A percentile compares a stretch with the other conserved stretches of the same genome.
Conservation (phyloP, 1,140 invertebrate species). For the Drosophila chauvacae region DNA sequence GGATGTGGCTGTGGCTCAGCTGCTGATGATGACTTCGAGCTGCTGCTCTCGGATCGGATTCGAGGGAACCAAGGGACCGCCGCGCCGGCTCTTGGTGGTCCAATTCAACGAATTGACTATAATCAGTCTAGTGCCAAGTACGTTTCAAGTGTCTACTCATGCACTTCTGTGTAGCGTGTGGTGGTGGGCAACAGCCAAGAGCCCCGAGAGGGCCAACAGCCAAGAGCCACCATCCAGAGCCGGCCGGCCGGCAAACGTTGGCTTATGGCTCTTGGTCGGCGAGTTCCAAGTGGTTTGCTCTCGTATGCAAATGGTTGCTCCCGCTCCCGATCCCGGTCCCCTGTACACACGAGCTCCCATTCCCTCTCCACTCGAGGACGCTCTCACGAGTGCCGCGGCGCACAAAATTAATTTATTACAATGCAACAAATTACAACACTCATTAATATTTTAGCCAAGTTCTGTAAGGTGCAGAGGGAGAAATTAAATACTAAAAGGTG, state of each 20-base stretch:
- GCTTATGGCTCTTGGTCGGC: constrained; percentile 52
- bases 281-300: constrained; percentile 71
- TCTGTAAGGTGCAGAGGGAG: constrained; percentile 28
- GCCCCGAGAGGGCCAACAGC: constrained; percentile 22
- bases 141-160: constrained; percentile 81
- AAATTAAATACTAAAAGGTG: not conserved
- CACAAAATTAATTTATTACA: constrained; percentile 82
- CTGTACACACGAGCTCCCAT: not conserved
- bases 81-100: constrained; percentile 71
- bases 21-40: constrained; percentile 42
- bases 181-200: constrained; percentile 30
- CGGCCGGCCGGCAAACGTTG: constrained; percentile 16
- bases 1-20: constrained; percentile 33
- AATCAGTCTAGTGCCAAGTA: constrained; percentile 83
- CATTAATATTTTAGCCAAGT: constrained; percentile 82
- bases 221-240: constrained; percentile 10
- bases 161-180: constrained; percentile 62
- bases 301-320: constrained; percentile 69
- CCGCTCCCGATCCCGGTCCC: constrained; percentile 29
- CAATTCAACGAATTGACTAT: constrained; percentile 83
- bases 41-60: constrained; percentile 29
- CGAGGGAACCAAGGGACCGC: constrained; percentile 40
- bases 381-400: constrained; percentile 68
- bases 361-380: constrained; percentile 25
- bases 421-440: constrained; percentile 81